These are phyloP conservation scores for Neopelma chrysocephalum DNA, from an alignment of 2,797 vertebrate genomes.

Conservation along the genomic window DNA sequence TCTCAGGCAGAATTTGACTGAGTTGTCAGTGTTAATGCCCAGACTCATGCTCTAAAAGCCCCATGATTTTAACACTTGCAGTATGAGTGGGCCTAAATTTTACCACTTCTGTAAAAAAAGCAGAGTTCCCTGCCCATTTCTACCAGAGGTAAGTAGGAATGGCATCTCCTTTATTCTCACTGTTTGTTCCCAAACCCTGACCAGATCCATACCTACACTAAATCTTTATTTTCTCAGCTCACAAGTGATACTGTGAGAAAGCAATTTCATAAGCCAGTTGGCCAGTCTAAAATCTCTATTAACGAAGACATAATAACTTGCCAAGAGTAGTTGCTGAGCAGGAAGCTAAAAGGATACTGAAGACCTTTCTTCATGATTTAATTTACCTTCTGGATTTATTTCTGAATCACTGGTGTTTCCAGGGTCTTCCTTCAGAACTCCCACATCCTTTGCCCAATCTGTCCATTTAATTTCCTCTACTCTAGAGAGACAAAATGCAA, in stretches of 20 bases:
- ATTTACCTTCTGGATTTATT: slow-evolving; percentile 64
- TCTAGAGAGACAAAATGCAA: slow-evolving; percentile 55
- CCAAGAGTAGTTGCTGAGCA: not conserved
- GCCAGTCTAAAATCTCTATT: not conserved
- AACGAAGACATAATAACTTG: not conserved
- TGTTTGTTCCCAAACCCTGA: not conserved
- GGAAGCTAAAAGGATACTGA: not conserved
- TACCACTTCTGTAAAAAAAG: not conserved
- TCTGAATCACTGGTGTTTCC: slow-evolving; percentile 38
- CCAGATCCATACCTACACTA: not conserved
- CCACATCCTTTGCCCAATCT: slow-evolving; percentile 72
- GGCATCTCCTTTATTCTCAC: not conserved
- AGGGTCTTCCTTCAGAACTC: slow-evolving; percentile 75
- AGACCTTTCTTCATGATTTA: not conserved
- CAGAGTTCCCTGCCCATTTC: not conserved
- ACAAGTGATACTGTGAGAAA: not conserved
- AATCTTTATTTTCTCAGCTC: not conserved
- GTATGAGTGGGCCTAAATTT: not conserved
- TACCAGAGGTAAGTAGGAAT: not conserved
- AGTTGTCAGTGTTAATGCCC: not conserved
- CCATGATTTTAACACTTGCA: not conserved
- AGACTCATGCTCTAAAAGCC: not conserved
- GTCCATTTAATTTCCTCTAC: slow-evolving; percentile 81
- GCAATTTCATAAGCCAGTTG: not conserved
- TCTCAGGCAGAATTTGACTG: not conserved